A percentile compares a stretch with the other conserved stretches of the same genome.
Conservation (phyloP, 1,140 invertebrate species). For the Myzus persicae region DNA sequence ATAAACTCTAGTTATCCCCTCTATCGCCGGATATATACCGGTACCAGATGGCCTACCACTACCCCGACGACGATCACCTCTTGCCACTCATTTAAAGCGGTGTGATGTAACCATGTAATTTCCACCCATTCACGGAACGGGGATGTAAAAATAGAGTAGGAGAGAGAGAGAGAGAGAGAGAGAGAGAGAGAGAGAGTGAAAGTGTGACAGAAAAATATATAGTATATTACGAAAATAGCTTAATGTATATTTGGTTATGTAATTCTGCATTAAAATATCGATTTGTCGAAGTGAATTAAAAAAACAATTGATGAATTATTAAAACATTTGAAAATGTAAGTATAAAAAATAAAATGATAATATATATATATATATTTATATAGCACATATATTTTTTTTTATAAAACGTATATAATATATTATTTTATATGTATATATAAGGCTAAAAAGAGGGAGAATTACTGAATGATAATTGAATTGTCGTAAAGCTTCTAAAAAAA, state of each 20-base stretch:
- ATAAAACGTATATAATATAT: neutral
- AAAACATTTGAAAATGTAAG: neutral
- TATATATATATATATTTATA: neutral
- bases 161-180: neutral
- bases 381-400: neutral
- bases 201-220: neutral
- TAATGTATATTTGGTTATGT: neutral
- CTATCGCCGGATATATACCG: neutral
- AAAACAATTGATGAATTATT: constrained; percentile 22
- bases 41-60: constrained; percentile 27
- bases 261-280: constrained; percentile 3
- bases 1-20: constrained; percentile 39
- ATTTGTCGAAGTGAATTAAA: neutral
- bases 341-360: neutral
- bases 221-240: constrained; percentile 3
- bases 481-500: neutral
- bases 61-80: neutral
- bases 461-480: neutral
- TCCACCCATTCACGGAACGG: neutral
- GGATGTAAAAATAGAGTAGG: neutral
- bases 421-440: neutral
- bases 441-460: neutral
- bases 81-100: neutral
- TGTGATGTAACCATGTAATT: neutral
- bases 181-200: neutral